Evolutionary conservation across 2,888 invertebrate species (phyloP), one percentile per base, ranked within the genome.

Genomic region (Lamproptera curius): DNA sequence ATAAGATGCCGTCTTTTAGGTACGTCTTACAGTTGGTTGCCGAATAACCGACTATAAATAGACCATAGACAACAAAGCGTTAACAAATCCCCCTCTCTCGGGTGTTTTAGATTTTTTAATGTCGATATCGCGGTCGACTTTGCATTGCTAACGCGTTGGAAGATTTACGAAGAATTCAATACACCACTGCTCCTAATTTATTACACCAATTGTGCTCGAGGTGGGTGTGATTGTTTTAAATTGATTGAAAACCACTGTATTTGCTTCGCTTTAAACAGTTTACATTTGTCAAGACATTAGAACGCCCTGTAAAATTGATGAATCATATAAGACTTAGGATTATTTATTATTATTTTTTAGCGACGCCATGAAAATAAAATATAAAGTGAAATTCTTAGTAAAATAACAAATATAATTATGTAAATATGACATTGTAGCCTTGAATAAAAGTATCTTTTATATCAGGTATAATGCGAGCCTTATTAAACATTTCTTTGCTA

Each of bases 21-120:
- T 67, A 76, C 77, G 69, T 67, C 76, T 65, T 86, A 83, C 72
- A 87, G 86, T 68, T 84, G 86, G 61, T 87, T 87, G 84, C 83
- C 68, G 75, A 67, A 76, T 81, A 76, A 78, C 71, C 59, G 67
- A 53, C 56, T 83, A 83, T 73, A 82, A 85, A 86, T 85, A 85
- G 85, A 69, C 47, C 60, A 72, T 74, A 73, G 67, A 81, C 73
- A 80, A 79, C 75, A 76, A 78, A 77, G 67, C 74, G 70, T 77
- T 69, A 73, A 71, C 67, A 70, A 66, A 63, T 58, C 57, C 55
- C 55, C 54, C 46, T 48, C 47, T 55, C 46, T 48, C 47, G 54
- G 42, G 52, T 43, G 57, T 61, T 65, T 66, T 64, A 62, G 61
- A 69, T 65, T 65, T 57, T 57, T 62, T 58, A 40, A 43, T 43